Percentiles rank a stretch among this genome's conserved stretches.
Conservation (phyloP, 2,888 invertebrate genomes). For the Nomada hirtipes region DNA sequence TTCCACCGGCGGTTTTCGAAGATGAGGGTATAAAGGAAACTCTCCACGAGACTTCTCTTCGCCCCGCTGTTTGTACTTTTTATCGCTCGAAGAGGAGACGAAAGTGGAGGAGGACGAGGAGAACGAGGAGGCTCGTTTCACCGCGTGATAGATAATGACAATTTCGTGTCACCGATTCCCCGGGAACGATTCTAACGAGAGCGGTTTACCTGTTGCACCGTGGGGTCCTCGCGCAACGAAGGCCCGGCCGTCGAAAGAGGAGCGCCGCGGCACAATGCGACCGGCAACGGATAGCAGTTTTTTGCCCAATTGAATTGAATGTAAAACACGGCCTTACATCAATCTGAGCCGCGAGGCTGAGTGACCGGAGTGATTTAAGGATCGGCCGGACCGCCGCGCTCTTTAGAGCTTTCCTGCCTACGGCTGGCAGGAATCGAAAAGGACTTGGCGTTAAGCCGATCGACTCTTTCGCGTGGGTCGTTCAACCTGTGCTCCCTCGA, state of each 20-base stretch:
- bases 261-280: conserved; percentile 60
- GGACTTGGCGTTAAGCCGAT: conserved; percentile 58
- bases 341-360: conserved; percentile 83
- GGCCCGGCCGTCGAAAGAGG: conserved; percentile 50
- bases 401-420: conserved; percentile 76
- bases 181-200: conserved; percentile 69
- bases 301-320: conserved; percentile 84
- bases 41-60: background rate
- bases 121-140: conserved; percentile 5
- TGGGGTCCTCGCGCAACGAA: conserved; percentile 31
- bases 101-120: background rate
- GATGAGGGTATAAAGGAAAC: conserved; percentile 50
- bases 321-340: conserved; percentile 84
- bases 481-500: conserved; percentile 26
- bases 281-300: conserved; percentile 77
- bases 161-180: conserved; percentile 68
- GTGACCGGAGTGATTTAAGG: conserved; percentile 83
- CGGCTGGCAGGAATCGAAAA: conserved; percentile 29
- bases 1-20: conserved; percentile 53
- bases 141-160: conserved; percentile 73
- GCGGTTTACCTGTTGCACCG: conserved; percentile 61
- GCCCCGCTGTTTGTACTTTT: background rate
- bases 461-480: conserved; percentile 23
- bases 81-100: background rate
- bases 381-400: conserved; percentile 73